phyloP scores from a whole-genome alignment of 1,140 invertebrate species.

The Drosophila athabasca region DNA sequence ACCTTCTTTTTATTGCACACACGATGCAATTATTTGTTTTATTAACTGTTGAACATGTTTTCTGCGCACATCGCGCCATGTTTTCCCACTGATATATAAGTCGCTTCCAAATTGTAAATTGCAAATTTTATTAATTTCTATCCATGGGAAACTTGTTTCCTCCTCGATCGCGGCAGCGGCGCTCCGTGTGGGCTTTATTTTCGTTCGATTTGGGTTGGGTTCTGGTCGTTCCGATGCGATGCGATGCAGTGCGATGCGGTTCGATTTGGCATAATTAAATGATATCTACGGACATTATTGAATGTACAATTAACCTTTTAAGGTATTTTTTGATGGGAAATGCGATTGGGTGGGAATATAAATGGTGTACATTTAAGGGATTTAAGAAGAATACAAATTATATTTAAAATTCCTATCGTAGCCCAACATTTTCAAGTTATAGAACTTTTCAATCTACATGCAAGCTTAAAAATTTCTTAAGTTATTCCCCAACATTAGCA shows the following conservation, averaged over 20 bases:
- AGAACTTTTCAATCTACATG: too few species aligned
- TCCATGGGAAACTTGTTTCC: slow-evolving; percentile 57
- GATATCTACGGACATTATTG: slow-evolving; percentile 19
- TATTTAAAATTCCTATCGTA: too few species aligned
- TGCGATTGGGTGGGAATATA: not conserved
- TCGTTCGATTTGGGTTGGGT: slow-evolving; percentile 11
- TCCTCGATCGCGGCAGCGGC: not conserved
- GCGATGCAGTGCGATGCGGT: not conserved
- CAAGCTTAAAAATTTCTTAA: slow-evolving; percentile 50
- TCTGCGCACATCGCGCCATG: slow-evolving; percentile 53
- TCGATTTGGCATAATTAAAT: slow-evolving; percentile 13
- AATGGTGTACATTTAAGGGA: too few species aligned
- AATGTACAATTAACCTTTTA: slow-evolving; percentile 60
- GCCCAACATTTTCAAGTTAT: too few species aligned
- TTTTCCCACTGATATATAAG: slow-evolving; percentile 54
- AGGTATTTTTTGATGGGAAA: slow-evolving; percentile 41
- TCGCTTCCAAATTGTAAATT: slow-evolving; percentile 67
- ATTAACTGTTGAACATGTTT: slow-evolving; percentile 81
- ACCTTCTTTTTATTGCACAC: slow-evolving; percentile 79
- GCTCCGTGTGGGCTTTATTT: slow-evolving; percentile 30
- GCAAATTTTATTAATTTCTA: slow-evolving; percentile 76
- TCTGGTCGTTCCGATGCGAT: not conserved
- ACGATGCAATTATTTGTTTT: slow-evolving; percentile 81
- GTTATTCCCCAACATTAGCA: slow-evolving; percentile 16
- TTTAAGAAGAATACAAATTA: too few species aligned